phyloP scores from a whole-genome alignment of 2,888 invertebrate species.

The Ernsta delagoae region DNA sequence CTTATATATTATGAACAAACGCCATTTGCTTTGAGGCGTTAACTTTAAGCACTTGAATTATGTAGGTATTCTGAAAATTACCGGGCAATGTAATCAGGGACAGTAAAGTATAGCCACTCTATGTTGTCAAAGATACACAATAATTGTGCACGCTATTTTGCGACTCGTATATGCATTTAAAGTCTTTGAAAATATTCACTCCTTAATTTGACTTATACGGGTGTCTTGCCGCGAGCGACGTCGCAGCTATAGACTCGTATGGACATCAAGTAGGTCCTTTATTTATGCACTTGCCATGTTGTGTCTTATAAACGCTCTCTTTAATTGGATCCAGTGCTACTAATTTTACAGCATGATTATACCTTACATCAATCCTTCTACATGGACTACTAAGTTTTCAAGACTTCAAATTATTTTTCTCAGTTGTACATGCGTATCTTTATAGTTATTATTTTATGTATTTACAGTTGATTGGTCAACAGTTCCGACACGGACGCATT shows the following conservation, averaged over 20 bases:
- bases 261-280: too few relatives aligned
- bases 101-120: slow-evolving; percentile 19
- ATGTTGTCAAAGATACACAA: slow-evolving; percentile 28
- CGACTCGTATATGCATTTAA: slow-evolving; percentile 28
- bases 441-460: slow-evolving; percentile 54
- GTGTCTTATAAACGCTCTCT: slow-evolving; percentile 30
- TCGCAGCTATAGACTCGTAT: too few relatives aligned
- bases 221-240: slow-evolving; percentile 11
- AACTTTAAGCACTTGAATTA: slow-evolving; percentile 11
- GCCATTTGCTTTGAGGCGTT: slow-evolving; percentile 18
- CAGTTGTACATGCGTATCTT: slow-evolving; percentile 32
- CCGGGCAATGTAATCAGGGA: slow-evolving; percentile 13
- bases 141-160: slow-evolving; percentile 36
- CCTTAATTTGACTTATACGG: slow-evolving; percentile 21
- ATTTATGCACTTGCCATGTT: slow-evolving; percentile 10
- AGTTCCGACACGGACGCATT: slow-evolving; percentile 55
- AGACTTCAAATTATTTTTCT: slow-evolving; percentile 45
- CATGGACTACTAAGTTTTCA: slow-evolving; percentile 40
- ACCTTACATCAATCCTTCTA: slow-evolving; percentile 32
- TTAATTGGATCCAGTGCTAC: slow-evolving; percentile 48
- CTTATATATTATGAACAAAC: background rate
- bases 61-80: slow-evolving; percentile 23
- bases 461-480: slow-evolving; percentile 63
- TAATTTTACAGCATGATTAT: slow-evolving; percentile 46
- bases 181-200: slow-evolving; percentile 22